phyloP scores from a whole-genome alignment of 2,888 invertebrate genomes.

The Malacosoma neustria region DNA sequence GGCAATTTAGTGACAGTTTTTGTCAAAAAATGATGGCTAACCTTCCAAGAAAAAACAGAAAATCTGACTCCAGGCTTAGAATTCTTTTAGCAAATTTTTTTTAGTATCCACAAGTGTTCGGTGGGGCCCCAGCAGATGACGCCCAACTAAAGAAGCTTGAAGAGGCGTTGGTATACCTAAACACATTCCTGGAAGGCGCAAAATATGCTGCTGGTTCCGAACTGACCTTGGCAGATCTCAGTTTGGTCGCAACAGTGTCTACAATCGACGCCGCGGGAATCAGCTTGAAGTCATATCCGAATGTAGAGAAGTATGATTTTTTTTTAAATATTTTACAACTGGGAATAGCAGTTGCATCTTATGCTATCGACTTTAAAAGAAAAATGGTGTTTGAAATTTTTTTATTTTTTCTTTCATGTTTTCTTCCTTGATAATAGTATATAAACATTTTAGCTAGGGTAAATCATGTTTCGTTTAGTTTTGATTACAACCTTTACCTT shows the following conservation, averaged over 20 bases:
- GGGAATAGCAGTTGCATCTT: neutral
- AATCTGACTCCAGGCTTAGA: too few species aligned
- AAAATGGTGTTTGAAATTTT: too few species aligned
- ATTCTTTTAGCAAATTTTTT: too few species aligned
- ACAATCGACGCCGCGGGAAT: conserved; percentile 76
- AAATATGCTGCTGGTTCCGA: conserved; percentile 79
- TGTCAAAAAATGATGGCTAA: too few species aligned
- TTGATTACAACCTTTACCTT: too few species aligned
- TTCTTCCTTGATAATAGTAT: too few species aligned
- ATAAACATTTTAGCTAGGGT: too few species aligned
- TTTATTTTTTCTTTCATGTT: too few species aligned
- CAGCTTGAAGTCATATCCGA: conserved; percentile 74
- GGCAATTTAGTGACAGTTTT: too few species aligned
- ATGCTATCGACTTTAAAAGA: too few species aligned
- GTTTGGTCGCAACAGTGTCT: conserved; percentile 77
- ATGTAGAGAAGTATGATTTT: conserved; percentile 17
- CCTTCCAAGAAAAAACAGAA: too few species aligned
- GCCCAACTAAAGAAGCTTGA: conserved; percentile 77
- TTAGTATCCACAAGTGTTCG: conserved; percentile 75
- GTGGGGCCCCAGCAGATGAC: conserved; percentile 67
- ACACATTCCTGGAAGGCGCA: conserved; percentile 77
- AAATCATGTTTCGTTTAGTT: too few species aligned
- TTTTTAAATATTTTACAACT: neutral
- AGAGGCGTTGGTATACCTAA: conserved; percentile 76
- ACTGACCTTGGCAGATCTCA: conserved; percentile 83